phyloP scores from a whole-genome alignment of 2,113 vertebrate genomes.

The Heterochromis multidens region DNA sequence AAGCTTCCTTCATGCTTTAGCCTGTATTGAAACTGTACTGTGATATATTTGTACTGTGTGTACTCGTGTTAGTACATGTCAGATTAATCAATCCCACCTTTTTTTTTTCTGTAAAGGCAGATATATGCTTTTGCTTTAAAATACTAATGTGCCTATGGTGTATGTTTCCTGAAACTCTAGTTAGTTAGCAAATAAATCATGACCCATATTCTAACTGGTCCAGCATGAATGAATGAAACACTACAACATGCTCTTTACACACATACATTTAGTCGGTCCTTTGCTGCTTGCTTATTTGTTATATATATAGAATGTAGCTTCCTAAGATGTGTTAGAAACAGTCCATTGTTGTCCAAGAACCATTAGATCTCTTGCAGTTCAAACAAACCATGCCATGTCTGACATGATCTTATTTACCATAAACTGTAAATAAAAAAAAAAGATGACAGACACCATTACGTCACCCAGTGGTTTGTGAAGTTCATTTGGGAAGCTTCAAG shows the following conservation, averaged over 20 bases:
- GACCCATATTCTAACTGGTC: not conserved
- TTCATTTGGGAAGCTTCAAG: not conserved
- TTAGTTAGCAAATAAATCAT: not conserved
- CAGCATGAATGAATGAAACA: not conserved
- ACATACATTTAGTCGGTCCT: rapidly evolving
- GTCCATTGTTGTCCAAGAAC: rapidly evolving
- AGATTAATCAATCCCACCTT: not conserved
- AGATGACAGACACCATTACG: not conserved
- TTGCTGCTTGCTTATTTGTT: not conserved
- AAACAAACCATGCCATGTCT: not conserved
- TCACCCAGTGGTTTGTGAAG: not conserved
- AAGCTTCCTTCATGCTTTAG: constrained; percentile 11
- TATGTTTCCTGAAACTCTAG: not conserved
- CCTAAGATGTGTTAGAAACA: too few species aligned
- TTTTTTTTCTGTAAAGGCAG: not conserved
- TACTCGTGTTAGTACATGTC: not conserved
- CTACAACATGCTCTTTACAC: not conserved
- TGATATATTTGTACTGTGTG: constrained; percentile 31
- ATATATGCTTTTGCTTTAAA: not conserved
- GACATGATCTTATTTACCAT: not conserved
- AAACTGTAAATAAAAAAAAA: not conserved
- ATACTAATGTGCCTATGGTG: not conserved
- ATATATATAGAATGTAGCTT: not conserved
- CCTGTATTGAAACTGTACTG: not conserved
- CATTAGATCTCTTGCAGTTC: not conserved